Evolutionary conservation across 2,113 vertebrate species (phyloP).

Genomic region (Girardinichthys multiradiatus): DNA sequence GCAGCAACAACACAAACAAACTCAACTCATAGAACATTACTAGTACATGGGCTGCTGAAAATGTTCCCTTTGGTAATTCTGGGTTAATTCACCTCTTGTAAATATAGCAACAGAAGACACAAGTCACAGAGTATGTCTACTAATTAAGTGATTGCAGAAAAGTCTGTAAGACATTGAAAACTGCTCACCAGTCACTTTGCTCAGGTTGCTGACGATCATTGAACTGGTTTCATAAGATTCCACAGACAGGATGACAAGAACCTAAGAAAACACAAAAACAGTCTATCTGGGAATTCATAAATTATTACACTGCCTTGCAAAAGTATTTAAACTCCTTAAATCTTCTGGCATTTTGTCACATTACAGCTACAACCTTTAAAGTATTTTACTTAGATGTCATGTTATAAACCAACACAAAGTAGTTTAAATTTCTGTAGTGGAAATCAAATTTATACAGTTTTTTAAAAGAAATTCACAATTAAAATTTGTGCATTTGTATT

Average conservation of each 20-base stretch:
- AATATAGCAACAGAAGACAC: not conserved
- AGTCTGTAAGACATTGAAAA: not conserved
- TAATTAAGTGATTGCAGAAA: not conserved
- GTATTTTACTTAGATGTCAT: not conserved
- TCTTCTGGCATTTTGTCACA: not conserved
- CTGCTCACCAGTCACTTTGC: constrained; percentile 80
- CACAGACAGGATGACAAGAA: constrained; percentile 72
- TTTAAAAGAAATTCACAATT: too few species aligned
- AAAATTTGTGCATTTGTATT: too few species aligned
- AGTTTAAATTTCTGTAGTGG: too few species aligned
- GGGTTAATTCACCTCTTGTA: not conserved
- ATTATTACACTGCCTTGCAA: not conserved
- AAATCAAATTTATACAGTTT: too few species aligned
- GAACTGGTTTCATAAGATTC: constrained; percentile 73
- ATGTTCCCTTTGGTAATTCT: not conserved
- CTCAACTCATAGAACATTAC: not conserved
- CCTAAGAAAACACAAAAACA: constrained; percentile 56
- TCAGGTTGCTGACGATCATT: constrained; percentile 76
- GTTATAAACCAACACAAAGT: not conserved
- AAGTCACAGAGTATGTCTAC: not conserved
- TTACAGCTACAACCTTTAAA: not conserved
- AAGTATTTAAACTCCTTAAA: not conserved
- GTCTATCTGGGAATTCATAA: not conserved
- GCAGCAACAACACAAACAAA: not conserved
- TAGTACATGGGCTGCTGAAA: not conserved